Evolutionary conservation across 2,888 invertebrate species (phyloP).

Genomic region (Aphodius granarius): DNA sequence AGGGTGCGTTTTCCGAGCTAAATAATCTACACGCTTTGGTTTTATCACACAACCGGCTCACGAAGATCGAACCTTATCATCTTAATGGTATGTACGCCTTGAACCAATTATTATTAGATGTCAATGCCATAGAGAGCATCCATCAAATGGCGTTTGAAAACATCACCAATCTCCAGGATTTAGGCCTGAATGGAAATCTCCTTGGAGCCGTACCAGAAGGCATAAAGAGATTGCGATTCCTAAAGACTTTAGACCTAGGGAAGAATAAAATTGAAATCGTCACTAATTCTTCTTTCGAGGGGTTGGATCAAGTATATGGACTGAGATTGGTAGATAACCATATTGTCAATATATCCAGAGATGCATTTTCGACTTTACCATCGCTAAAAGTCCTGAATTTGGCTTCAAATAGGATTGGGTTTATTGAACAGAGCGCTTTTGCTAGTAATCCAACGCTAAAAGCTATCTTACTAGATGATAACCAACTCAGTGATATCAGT

Average conservation of each 20-base stretch:
- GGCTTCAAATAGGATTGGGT: conserved; percentile 76
- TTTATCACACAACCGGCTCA: conserved; percentile 71
- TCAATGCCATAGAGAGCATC: conserved; percentile 70
- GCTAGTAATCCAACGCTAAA: conserved; percentile 72
- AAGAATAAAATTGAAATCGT: conserved; percentile 78
- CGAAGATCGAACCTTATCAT: conserved; percentile 69
- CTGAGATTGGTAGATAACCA: conserved; percentile 80
- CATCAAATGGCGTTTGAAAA: conserved; percentile 75
- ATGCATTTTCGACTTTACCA: conserved; percentile 71
- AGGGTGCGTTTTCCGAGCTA: conserved; percentile 74
- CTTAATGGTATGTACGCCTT: conserved; percentile 74
- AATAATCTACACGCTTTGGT: conserved; percentile 77
- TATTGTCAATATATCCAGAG: conserved; percentile 73
- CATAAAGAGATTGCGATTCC: conserved; percentile 66
- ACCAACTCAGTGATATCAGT: conserved; percentile 76
- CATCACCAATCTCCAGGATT: conserved; percentile 75
- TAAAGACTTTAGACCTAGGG: conserved; percentile 79
- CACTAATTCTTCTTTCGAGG: conserved; percentile 71
- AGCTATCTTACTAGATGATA: conserved; percentile 77
- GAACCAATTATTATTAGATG: conserved; percentile 73
- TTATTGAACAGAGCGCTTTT: conserved; percentile 78
- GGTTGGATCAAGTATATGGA: conserved; percentile 73
- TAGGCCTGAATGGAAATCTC: conserved; percentile 74
- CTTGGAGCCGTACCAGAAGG: conserved; percentile 72
- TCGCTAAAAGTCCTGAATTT: conserved; percentile 78